These are phyloP conservation scores for Gasterosteus aculeatus DNA, from an alignment of 2,113 vertebrate genomes.

Conservation along the genomic window DNA sequence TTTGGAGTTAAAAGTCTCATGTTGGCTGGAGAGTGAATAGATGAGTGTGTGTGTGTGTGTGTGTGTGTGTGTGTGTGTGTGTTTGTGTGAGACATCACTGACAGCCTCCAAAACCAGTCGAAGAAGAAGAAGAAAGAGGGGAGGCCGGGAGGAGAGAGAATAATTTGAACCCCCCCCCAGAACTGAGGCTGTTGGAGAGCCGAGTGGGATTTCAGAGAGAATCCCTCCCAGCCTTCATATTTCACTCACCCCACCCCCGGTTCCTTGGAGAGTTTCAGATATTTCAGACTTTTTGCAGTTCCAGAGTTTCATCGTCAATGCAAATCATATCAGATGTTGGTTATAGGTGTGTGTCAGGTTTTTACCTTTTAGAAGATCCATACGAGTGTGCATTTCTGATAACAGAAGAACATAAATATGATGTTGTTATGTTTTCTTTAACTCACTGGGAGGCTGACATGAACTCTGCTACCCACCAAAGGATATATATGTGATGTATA, in stretches of 20 bases:
- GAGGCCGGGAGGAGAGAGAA: neutral
- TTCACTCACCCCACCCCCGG: neutral
- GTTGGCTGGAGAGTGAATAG: slow-evolving; percentile 32
- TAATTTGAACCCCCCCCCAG: neutral
- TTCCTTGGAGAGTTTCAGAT: slow-evolving; percentile 30
- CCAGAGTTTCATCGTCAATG: slow-evolving; percentile 14
- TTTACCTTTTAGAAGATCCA: neutral
- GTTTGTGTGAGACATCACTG: slow-evolving; percentile 23
- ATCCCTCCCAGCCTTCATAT: slow-evolving; percentile 60
- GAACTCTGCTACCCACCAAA: slow-evolving; percentile 6
- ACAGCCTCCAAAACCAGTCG: slow-evolving; percentile 40
- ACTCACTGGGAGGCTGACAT: neutral
- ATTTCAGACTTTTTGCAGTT: slow-evolving; percentile 18
- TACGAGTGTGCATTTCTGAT: neutral
- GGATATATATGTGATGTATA: neutral
- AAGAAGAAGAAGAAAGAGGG: slow-evolving; percentile 14
- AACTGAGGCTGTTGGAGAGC: slow-evolving; percentile 36
- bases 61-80: neutral
- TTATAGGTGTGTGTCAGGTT: slow-evolving; percentile 14
- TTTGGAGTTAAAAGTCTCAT: slow-evolving; percentile 38
- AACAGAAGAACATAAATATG: neutral
- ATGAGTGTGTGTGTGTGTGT: neutral
- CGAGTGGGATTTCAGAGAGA: slow-evolving; percentile 64
- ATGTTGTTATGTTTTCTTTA: slow-evolving; percentile 8
- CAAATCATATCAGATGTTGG: slow-evolving; percentile 18